Evolutionary conservation across 2,113 vertebrate genomes (phyloP).

Genomic region (Myotis yumanensis): DNA sequence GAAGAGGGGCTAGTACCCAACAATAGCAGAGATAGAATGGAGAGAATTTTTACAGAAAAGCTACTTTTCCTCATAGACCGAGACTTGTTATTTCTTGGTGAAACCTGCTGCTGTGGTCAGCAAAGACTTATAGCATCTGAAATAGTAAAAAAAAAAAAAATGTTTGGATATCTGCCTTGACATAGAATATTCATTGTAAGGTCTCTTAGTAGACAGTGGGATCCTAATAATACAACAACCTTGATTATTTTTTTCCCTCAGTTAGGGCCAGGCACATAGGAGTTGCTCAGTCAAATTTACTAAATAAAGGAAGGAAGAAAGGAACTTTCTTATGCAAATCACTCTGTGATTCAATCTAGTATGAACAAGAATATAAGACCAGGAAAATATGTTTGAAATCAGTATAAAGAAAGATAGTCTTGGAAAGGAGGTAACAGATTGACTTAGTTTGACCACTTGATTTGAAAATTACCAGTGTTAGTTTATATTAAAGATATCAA

Average conservation of each 20-base stretch:
- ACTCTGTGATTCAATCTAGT: background rate
- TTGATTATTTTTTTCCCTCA: background rate
- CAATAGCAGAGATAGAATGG: background rate
- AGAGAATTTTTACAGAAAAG: background rate
- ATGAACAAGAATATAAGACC: background rate
- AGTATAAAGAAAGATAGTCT: background rate
- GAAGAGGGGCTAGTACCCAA: too few relatives aligned
- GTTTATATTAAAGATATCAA: background rate
- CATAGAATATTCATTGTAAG: background rate
- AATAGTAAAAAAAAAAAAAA: background rate
- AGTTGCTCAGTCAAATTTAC: background rate
- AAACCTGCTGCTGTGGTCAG: background rate
- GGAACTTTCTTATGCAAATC: background rate
- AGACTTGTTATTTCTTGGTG: background rate
- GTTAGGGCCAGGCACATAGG: background rate
- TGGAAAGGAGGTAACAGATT: background rate
- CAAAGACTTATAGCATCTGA: background rate
- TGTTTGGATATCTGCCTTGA: background rate
- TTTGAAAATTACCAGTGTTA: conserved; percentile 29
- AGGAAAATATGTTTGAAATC: background rate
- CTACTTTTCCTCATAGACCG: background rate
- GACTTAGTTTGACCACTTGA: background rate
- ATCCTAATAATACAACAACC: background rate
- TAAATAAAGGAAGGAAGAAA: background rate
- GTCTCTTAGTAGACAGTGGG: background rate